These are phyloP conservation scores for Bombus pyrosoma DNA, from an alignment of 1,140 invertebrate species.

Conservation along the genomic window DNA sequence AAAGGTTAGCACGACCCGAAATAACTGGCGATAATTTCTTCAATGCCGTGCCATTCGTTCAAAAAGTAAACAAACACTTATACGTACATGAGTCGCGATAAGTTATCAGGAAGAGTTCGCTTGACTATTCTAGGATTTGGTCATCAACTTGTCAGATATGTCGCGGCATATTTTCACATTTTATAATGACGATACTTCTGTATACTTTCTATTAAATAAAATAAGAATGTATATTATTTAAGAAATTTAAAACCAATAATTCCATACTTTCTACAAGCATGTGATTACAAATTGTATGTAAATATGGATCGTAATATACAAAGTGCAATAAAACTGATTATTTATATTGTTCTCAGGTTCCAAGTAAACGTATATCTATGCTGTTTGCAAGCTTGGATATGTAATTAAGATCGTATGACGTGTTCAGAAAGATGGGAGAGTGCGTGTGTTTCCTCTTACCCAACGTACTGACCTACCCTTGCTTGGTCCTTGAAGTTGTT, in stretches of 20 bases:
- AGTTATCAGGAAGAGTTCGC: conserved; percentile 7
- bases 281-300: background rate
- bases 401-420: conserved; percentile 42
- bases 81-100: background rate
- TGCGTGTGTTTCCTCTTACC: conserved; percentile 21
- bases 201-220: no score
- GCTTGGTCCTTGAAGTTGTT: conserved; percentile 59
- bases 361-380: background rate
- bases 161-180: background rate
- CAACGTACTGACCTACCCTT: conserved; percentile 71
- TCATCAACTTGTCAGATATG: background rate
- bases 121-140: background rate
- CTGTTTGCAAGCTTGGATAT: background rate
- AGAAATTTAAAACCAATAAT: background rate
- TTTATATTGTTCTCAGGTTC: background rate
- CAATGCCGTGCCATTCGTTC: conserved; percentile 18
- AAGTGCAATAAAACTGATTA: background rate
- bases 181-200: background rate
- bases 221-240: background rate
- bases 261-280: background rate
- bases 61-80: conserved; percentile 52
- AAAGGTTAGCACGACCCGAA: conserved; percentile 51
- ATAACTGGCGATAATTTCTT: conserved; percentile 52
- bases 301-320: background rate
- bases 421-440: background rate